These are phyloP conservation scores for Polypedilum vanderplanki DNA, from an alignment of 1,140 invertebrate genomes.

Conservation along the genomic window DNA sequence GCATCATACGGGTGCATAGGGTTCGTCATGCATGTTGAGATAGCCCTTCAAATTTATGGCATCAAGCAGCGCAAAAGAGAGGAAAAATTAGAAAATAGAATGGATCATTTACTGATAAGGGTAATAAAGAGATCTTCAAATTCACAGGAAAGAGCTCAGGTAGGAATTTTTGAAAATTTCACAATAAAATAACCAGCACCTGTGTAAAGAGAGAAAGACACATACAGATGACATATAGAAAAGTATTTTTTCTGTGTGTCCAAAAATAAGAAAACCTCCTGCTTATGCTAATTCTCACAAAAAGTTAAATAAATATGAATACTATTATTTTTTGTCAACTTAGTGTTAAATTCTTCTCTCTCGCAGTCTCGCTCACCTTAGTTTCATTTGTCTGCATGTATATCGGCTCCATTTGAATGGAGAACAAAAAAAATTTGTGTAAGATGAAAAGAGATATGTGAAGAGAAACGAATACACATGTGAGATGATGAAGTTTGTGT, in stretches of 20 bases:
- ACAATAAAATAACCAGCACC: not conserved
- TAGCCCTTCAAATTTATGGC: conserved; percentile 9
- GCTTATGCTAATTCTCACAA: conserved; percentile 11
- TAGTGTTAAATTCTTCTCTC: not conserved
- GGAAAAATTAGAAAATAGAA: no score
- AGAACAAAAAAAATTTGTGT: not conserved
- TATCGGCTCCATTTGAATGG: not conserved
- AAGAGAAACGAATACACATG: not conserved
- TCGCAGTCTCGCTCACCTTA: not conserved
- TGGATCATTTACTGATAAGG: conserved; percentile 22
- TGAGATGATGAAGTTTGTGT: not conserved
- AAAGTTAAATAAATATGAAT: no score
- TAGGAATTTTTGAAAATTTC: not conserved
- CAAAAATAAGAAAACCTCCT: not conserved
- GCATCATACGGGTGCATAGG: conserved; percentile 1
- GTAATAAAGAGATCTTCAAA: conserved; percentile 7
- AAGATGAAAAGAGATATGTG: not conserved
- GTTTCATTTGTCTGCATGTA: not conserved
- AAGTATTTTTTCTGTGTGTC: not conserved
- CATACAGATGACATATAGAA: not conserved
- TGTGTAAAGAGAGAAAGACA: not conserved
- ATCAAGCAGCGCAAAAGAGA: not conserved
- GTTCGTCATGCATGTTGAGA: not conserved
- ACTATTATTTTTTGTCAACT: not conserved
- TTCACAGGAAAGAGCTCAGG: not conserved